Evolutionary conservation across 1,140 invertebrate species (phyloP), one percentile per base, ranked within the genome.

Genomic region (Neotoxoptera formosana): DNA sequence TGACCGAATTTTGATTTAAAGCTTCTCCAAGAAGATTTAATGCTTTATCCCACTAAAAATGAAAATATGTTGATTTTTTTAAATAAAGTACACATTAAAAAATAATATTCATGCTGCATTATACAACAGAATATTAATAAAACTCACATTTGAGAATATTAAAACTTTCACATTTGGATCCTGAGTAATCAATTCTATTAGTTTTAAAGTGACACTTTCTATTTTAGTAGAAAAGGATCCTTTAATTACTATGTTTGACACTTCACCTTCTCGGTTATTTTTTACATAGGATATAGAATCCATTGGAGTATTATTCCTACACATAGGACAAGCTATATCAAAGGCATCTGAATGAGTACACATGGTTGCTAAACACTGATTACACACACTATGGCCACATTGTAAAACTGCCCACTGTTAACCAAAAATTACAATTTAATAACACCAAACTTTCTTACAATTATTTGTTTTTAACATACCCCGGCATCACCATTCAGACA

Each of bases 201-300:
- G 94, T 87, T 96, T 95, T 90, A 96, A 95, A 7, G 98, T 95
- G 84, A 98, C 96, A n/a, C 95, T 96, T 93, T 96, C 95, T 14
- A 98, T 96, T 96, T 98, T 98, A 6, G 97, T 97, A 0, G 97
- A 98, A 95, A 96, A 96, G 93, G 96, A 96, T 7, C 97, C 97
- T 93, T 95, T 94, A 6, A 95, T 94, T 86, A 94, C 94, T n/a
- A 48, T 88, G 30, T 94, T 83, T 36, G 48, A 91, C 30, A 94
- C 81, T 30, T 95, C 93, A 93, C 94, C 88, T 93, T 94, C 94
- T 89, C 94, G 91, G n/a, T 93, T 94, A 8, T 95, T 96, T 94
- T 96, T 96, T 60, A 97, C 96, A 94, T 96, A 96, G 0, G 96
- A 96, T 30, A 97, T 96, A 87, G 97, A 96, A 20, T 94, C 94